These are phyloP conservation scores for Psephotus haematonotus DNA, from an alignment of 2,113 vertebrate genomes.

Conservation along the genomic window DNA sequence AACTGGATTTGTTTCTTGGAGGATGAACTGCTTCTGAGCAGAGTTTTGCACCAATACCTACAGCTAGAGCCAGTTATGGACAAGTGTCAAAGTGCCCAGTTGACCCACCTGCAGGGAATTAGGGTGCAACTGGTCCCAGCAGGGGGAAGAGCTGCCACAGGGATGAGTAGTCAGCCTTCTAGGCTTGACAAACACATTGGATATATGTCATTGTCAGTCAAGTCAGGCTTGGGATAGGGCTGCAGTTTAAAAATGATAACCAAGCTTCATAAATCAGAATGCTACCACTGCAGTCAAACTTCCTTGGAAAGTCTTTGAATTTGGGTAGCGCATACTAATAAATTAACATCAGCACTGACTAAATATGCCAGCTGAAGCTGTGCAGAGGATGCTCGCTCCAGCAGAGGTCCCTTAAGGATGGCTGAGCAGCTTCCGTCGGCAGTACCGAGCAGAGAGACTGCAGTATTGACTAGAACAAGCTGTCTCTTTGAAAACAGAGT, in stretches of 20 bases:
- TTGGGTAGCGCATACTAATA: constrained; percentile 64
- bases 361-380: not conserved
- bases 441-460: not conserved
- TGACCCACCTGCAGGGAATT: not conserved
- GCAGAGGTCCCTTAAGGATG: not conserved
- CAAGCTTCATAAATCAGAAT: constrained; percentile 63
- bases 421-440: not conserved
- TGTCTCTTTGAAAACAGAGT: not conserved
- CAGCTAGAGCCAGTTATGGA: accelerated
- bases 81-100: not conserved
- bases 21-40: not conserved
- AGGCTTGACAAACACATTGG: not conserved
- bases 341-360: not conserved
- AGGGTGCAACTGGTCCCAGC: not conserved
- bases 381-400: not conserved
- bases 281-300: constrained; percentile 46
- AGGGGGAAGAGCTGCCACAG: accelerated
- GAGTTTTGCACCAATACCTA: not conserved
- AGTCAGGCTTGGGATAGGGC: constrained; percentile 27
- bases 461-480: not conserved
- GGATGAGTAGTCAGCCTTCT: not conserved
- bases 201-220: constrained; percentile 32
- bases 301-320: constrained; percentile 71
- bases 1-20: not conserved
- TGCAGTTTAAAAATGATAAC: constrained; percentile 57